A percentile compares a stretch with the other conserved stretches of the same genome.
phyloP scores from a whole-genome alignment of 2,888 invertebrate genomes.

The Minunthozetes semirufus region DNA sequence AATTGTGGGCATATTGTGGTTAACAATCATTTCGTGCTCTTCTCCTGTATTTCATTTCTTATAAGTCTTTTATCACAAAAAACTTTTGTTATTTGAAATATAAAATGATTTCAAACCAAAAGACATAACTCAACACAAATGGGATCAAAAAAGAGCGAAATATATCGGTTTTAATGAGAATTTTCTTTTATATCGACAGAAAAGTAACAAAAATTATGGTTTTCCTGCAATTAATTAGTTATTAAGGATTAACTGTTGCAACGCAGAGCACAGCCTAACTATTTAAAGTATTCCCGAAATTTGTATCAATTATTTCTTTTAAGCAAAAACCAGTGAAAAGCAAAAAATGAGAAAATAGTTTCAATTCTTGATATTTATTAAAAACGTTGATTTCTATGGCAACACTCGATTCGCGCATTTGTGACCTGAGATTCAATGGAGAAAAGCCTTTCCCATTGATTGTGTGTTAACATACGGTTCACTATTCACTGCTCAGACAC shows the following conservation, averaged over 20 bases:
- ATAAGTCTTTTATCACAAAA: constrained; percentile 4
- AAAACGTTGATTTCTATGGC: constrained; percentile 8
- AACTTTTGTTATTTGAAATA: neutral
- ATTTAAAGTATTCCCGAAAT: neutral
- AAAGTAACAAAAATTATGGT: neutral
- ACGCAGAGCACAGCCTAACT: neutral
- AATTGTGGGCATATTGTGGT: constrained; percentile 22
- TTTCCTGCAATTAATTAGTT: constrained; percentile 14
- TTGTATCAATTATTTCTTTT: neutral
- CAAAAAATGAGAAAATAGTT: neutral
- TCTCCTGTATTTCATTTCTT: neutral
- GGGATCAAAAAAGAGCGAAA: neutral
- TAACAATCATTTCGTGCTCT: constrained; percentile 18
- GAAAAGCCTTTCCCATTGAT: neutral
- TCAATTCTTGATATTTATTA: constrained; percentile 2
- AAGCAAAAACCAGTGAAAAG: neutral
- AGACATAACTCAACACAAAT: neutral
- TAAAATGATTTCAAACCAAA: neutral
- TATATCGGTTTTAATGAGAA: neutral
- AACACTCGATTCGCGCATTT: constrained; percentile 18
- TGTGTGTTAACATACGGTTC: constrained; percentile 1
- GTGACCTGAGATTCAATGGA: constrained; percentile 14
- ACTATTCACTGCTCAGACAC: neutral
- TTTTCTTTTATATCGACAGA: neutral
- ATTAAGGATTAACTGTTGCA: neutral